phyloP scores from a whole-genome alignment of 2,113 vertebrate genomes.

The Colaptes auratus region DNA sequence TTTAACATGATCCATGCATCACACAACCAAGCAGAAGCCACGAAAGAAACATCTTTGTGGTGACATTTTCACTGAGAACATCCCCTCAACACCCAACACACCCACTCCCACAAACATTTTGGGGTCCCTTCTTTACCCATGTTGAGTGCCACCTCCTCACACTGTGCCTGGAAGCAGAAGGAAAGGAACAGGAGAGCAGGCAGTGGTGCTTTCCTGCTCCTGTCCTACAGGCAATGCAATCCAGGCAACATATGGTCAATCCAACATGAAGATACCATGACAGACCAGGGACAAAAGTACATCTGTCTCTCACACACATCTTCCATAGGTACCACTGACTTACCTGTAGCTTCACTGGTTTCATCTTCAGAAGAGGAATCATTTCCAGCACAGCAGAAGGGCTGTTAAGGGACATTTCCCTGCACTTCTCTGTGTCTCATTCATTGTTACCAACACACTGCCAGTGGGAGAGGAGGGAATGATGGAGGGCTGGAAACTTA shows the following conservation, averaged over 20 bases:
- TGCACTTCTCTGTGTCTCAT: background rate
- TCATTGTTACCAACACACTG: background rate
- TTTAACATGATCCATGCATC: background rate
- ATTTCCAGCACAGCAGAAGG: fast-evolving
- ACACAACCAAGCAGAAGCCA: background rate
- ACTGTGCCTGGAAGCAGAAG: background rate
- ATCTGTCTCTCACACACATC: background rate
- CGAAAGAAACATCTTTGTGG: too few species aligned
- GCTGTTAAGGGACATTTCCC: too few species aligned
- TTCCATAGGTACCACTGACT: background rate
- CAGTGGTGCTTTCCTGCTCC: background rate
- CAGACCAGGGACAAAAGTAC: fast-evolving
- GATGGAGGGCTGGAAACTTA: background rate
- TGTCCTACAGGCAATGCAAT: background rate
- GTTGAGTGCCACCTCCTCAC: fast-evolving
- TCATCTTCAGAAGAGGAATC: background rate
- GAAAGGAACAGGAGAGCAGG: background rate
- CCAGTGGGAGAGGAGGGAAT: background rate
- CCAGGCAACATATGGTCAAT: background rate
- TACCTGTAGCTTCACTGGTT: background rate
- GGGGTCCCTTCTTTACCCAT: fast-evolving
- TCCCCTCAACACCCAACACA: fast-evolving
- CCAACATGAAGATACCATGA: background rate
- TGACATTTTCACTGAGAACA: background rate
- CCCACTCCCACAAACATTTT: fast-evolving